A percentile compares a stretch with the other conserved stretches of the same genome.
phyloP scores from a whole-genome alignment of 2,888 invertebrate species.

The Drosophila recens region DNA sequence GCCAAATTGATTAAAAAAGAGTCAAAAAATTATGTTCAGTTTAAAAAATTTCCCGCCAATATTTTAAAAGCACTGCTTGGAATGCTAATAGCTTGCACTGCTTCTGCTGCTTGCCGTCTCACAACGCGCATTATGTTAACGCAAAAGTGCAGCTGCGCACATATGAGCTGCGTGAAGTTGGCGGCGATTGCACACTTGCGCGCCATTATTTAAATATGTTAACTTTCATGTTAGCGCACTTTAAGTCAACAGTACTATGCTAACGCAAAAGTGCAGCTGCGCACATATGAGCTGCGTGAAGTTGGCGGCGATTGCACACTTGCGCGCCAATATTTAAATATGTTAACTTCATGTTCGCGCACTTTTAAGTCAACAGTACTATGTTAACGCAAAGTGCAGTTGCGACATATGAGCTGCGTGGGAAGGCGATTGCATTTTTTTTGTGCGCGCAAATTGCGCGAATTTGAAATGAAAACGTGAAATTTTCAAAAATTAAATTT shows the following conservation, averaged over 20 bases:
- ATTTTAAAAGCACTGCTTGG: conserved; percentile 22
- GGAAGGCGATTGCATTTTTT: no score
- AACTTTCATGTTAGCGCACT: no score
- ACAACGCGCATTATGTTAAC: neutral
- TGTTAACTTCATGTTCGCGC: no score
- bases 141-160: neutral
- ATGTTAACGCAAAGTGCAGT: neutral
- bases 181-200: neutral
- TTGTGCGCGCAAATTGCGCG: no score
- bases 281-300: conserved; percentile 13
- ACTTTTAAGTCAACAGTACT: neutral
- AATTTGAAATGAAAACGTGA: no score
- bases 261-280: neutral
- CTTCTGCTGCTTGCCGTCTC: conserved; percentile 5
- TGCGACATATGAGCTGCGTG: neutral
- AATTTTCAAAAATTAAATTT: no score
- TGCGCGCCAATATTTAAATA: neutral
- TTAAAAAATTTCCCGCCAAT: no score
- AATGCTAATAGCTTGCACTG: neutral
- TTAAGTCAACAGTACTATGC: no score
- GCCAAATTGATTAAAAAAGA: no score
- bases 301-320: conserved; percentile 12
- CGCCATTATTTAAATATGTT: neutral
- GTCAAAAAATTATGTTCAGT: no score
- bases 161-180: conserved; percentile 21